Base-by-base conservation (phyloP, 1,140 invertebrate species). In the Cyclina sinensis region DNA sequence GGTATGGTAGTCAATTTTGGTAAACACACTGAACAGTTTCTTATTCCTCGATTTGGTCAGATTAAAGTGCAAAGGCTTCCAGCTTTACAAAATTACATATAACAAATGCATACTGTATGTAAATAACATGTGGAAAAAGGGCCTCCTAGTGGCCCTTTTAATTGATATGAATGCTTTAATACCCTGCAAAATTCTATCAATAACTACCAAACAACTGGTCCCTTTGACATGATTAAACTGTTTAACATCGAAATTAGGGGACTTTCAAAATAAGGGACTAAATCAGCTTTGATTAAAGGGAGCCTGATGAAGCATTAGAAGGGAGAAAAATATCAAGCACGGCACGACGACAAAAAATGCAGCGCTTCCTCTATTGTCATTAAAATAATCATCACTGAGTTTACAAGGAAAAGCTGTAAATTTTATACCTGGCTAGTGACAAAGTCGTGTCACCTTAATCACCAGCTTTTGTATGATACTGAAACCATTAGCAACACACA, bases 401-500 rank as follows among this genome's bases (percentile, higher is more conserved):
- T 3, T 62, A 32, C 32, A 35, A 48, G 54, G 43, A 78, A 68
- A 79, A 65, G 74, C 48, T 59, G 62, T 79, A 87, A 79, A 79
- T 79, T 80, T 79, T 9, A 87, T 70, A 80, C 74, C 1, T 39
- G 7, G 30, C 5, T 32, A 18, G 76, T 70, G 59, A 80, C 59
- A 79, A 46, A 79, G 21, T 59, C 39, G 35, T 54, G 76, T 87
- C 85, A 70, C 35, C 57, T 21, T 32, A 79, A 87, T 59, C 32
- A 32, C 27, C 0, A 21, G 12, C 70, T 43, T 59, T 74, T 86
- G 73, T 86, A 21, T 12, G 39, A 80, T 80, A 87, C 43, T 68
- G 51, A 79, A 87, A 46, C 85, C 85, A 87, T 87, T 87, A 79
- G 85, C 76, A 62, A 35, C 27, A 79, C 43, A 46, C 85, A 80